Evolutionary conservation across 2,888 invertebrate species (phyloP).

Genomic region (Trissoscelio sp.): DNA sequence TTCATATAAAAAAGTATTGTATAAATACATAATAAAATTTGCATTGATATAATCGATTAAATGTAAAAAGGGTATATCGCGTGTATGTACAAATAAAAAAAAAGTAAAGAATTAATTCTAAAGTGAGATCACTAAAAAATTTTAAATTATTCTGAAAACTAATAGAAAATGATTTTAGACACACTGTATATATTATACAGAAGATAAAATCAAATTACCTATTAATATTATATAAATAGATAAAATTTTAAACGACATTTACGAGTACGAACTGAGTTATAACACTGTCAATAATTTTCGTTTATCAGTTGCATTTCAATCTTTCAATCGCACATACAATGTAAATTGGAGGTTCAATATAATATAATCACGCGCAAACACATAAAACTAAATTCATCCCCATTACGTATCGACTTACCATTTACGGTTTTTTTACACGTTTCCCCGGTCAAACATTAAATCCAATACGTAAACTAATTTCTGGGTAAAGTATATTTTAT

Average conservation of each 20-base stretch:
- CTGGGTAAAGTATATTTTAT: conserved; percentile 14
- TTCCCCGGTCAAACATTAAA: neutral
- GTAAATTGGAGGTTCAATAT: neutral
- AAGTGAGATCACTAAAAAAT: too few relatives aligned
- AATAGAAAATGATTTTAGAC: too few relatives aligned
- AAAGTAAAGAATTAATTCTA: too few relatives aligned
- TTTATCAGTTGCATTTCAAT: neutral
- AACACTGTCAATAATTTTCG: neutral
- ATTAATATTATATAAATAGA: neutral
- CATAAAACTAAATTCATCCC: neutral
- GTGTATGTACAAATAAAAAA: too few relatives aligned
- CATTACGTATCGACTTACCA: neutral
- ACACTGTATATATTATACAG: too few relatives aligned
- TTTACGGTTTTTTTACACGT: neutral
- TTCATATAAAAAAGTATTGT: too few relatives aligned
- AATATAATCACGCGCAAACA: conserved; percentile 1
- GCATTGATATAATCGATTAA: too few relatives aligned
- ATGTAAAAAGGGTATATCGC: too few relatives aligned
- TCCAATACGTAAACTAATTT: neutral
- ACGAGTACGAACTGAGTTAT: neutral
- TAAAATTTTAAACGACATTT: neutral
- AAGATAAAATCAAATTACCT: neutral
- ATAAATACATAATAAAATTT: too few relatives aligned
- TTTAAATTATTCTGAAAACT: too few relatives aligned
- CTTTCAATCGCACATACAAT: neutral